Evolutionary conservation across 2,113 vertebrate genomes (phyloP).

Genomic region (Chionomys nivalis): DNA sequence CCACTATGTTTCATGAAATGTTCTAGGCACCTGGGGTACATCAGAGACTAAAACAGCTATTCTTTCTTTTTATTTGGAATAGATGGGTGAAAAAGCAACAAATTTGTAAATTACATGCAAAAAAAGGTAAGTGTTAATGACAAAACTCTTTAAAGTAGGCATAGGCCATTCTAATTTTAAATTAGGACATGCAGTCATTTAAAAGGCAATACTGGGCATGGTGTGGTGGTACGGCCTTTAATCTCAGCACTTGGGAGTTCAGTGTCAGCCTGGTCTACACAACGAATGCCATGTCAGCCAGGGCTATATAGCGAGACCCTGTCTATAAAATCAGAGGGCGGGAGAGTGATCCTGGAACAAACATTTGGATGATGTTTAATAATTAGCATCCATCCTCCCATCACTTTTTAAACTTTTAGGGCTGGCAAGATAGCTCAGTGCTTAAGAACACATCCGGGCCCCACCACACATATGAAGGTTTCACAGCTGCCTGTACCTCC

Average conservation of each 20-base stretch:
- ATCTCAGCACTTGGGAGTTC: background rate
- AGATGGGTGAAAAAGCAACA: slow-evolving; percentile 40
- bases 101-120: slow-evolving; percentile 5
- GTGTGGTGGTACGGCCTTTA: background rate
- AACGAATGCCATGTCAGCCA: background rate
- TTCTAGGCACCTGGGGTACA: slow-evolving; percentile 27
- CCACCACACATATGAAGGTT: background rate
- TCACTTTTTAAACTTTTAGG: background rate
- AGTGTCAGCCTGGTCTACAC: background rate
- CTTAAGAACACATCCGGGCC: background rate
- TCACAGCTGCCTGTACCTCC: background rate
- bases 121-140: slow-evolving; percentile 40
- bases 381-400: background rate
- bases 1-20: background rate
- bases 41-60: slow-evolving; percentile 39
- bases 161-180: slow-evolving; percentile 35
- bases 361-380: background rate
- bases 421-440: background rate
- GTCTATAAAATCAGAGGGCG: background rate
- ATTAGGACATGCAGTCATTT: slow-evolving; percentile 17
- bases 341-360: background rate
- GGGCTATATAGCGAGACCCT: background rate
- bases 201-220: background rate
- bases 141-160: background rate
- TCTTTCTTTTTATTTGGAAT: background rate